A percentile compares a stretch with the other conserved stretches of the same genome.
Evolutionary conservation across 2,888 invertebrate species (phyloP).

Genomic region (Acronicta psi): DNA sequence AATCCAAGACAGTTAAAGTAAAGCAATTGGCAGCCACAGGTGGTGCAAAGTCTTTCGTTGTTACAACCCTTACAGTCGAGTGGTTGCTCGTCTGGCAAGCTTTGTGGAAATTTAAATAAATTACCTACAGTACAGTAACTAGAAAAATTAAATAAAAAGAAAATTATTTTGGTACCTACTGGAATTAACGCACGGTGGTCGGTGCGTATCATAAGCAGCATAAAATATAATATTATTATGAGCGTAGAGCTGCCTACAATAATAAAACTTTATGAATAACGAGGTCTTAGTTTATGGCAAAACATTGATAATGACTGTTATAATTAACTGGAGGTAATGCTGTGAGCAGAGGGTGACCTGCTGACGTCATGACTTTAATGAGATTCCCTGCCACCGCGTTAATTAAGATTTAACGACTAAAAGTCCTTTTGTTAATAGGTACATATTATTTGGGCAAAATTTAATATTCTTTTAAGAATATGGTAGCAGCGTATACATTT

Average conservation of each 20-base stretch:
- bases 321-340: constrained; percentile 62
- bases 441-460: constrained; percentile 53
- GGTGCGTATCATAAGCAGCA: constrained; percentile 34
- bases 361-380: constrained; percentile 73
- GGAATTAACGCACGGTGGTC: constrained; percentile 19
- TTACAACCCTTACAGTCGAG: constrained; percentile 28
- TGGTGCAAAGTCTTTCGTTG: constrained; percentile 27
- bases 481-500: constrained; percentile 10
- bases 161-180: constrained; percentile 37
- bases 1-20: constrained; percentile 26
- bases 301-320: constrained; percentile 63
- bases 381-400: constrained; percentile 66
- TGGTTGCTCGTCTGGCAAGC: constrained; percentile 48
- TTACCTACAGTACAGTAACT: constrained; percentile 29
- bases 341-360: constrained; percentile 50
- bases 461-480: constrained; percentile 38
- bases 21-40: constrained; percentile 42
- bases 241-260: constrained; percentile 28
- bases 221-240: constrained; percentile 41
- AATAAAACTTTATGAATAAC: constrained; percentile 55
- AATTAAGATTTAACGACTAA: constrained; percentile 79
- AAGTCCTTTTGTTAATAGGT: constrained; percentile 70
- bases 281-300: constrained; percentile 39
- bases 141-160: constrained; percentile 28
- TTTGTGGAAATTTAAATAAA: constrained; percentile 49